Evolutionary conservation across 2,888 invertebrate genomes (phyloP).

Genomic region (Phengaris alcon): DNA sequence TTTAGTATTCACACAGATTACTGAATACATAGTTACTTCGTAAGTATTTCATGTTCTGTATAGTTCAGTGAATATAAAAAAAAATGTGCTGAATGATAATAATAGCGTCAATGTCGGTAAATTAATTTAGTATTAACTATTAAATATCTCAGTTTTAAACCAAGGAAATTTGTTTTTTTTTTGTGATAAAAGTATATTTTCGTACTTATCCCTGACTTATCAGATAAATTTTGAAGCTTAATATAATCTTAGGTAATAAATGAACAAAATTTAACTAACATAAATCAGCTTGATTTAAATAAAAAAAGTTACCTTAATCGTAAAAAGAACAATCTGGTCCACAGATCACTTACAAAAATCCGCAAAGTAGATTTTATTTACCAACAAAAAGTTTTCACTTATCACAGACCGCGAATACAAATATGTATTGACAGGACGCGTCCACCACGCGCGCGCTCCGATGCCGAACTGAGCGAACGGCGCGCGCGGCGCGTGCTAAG

Average conservation of each 20-base stretch:
- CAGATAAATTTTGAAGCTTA: not conserved
- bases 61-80: not conserved
- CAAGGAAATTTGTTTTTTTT: not conserved
- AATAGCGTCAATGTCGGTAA: not conserved
- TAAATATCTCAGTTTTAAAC: not conserved
- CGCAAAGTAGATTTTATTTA: slow-evolving; percentile 18
- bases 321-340: slow-evolving; percentile 33
- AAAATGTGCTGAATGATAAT: not conserved
- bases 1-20: too few relatives aligned
- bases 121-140: not conserved
- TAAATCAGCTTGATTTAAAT: not conserved
- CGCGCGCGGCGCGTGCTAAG: slow-evolving; percentile 36
- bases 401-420: slow-evolving; percentile 13
- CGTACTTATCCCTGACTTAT: not conserved
- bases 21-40: too few relatives aligned
- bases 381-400: slow-evolving; percentile 16
- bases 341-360: slow-evolving; percentile 22
- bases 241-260: not conserved
- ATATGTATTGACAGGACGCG: not conserved
- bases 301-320: slow-evolving; percentile 29
- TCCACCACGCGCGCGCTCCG: slow-evolving; percentile 45
- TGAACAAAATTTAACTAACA: not conserved
- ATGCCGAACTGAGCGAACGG: slow-evolving; percentile 48
- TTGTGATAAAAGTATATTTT: not conserved
- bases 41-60: too few relatives aligned